Base-by-base conservation (phyloP, 2,888 invertebrate genomes). In the Drosophila nigritarsus region DNA sequence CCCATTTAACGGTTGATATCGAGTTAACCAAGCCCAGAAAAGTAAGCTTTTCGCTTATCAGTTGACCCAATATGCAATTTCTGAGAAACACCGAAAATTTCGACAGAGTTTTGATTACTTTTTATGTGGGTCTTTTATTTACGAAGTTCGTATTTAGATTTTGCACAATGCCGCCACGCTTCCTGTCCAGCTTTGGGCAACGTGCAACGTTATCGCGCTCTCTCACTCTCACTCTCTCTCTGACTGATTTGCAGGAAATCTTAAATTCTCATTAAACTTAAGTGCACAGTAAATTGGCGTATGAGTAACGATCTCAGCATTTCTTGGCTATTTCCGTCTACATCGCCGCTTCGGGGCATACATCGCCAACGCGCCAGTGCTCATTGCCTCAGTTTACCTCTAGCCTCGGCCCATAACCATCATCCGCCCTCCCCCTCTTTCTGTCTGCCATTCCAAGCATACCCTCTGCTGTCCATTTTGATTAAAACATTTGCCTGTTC, bases 251-350 rank as follows among this genome's bases (percentile, higher is more conserved):
- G 86, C 83, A 82, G 90, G 86, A 89, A 89, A 89, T 89, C 89
- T 89, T 90, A 82, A 90, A 90, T 90, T 90, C 83, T 77, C 82
- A 89, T 90, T 80, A 90, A 89, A 87, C 76, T 87, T 87, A 77
- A 89, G 90, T 90, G 90, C 80, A 80, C 81, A 83, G 78, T 89
- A 90, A 87, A 89, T 89, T 89, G 87, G 70, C 75, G 77, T 75
- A 87, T 90, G 90, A 87, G 73, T 86, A 88, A 86, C 89, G 89
- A 85, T 80, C 85, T 75, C 75, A 76, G 79, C 56, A 83, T 72
- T 72, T 73, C 78, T 73, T 60, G 84, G 75, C 87, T 81, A 87
- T 85, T 89, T 85, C 89, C 85, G 68, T 86, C 73, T 69, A 51
- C 70, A 75, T 49, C 48, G 48, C n/a, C 50, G 67, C 65, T 65